Base-by-base conservation (phyloP, 2,113 vertebrate species). In the Eurypyga helias region DNA sequence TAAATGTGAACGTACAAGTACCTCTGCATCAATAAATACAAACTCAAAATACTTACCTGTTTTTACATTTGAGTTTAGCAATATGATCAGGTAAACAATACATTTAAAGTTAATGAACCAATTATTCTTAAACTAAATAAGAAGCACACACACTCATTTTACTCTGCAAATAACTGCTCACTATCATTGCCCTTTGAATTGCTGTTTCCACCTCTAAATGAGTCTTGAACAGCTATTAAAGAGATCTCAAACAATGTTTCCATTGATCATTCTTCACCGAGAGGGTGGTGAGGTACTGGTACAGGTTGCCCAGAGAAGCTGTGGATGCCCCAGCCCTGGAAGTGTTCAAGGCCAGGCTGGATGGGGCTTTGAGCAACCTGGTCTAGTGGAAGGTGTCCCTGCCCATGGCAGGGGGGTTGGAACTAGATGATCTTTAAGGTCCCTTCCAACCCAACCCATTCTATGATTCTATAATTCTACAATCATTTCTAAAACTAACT, bases 71-170 rank as follows among this genome's bases (percentile, higher is more conserved):
- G 70, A 96, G 70, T 60, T 95, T 95, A 94, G 91, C 41, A 93
- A 58, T 95, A 69, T 73, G 83, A 60, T 93, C 78, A 76, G 36
- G 52, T 95, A 94, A 96, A 93, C 71, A 83, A 90, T 71, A 90
- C 17, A 38, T 85, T 93, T 97, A 81, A 93, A 48, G 90, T 90
- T 94, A 97, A 96, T 52, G 41, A 96, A 81, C 36, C 23, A 89
- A 90, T 91, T 96, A 73, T 91, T 96, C 88, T 98, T 94, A 96
- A 45, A 86, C 57, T 86, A 88, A 90, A 78, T 62, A 91, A 76
- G 69, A 51, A 45, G 57, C 23, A 70, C n/a, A 88, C 9, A 51
- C 16, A 46, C 15, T 83, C 29, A 65, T 84, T 96, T 87, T 79
- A 55, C 46, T 92, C 64, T 93, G 75, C 72, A 97, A 96, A 82